Evolutionary conservation across 2,888 invertebrate genomes (phyloP).

Genomic region (Marasmarcha lunaedactyla): DNA sequence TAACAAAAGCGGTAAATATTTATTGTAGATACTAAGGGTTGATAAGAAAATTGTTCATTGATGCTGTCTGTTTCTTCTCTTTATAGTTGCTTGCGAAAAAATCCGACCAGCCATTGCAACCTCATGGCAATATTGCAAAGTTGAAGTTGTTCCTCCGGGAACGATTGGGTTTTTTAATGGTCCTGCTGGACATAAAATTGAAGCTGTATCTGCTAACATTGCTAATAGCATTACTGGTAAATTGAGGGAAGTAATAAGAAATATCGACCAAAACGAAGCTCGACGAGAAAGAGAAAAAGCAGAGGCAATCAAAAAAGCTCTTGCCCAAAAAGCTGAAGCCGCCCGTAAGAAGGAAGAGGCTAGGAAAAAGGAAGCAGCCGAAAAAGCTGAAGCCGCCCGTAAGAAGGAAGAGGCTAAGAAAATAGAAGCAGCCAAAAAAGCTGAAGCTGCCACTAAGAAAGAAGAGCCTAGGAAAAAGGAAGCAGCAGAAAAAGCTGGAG

Average conservation of each 20-base stretch:
- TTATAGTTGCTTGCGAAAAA: slow-evolving; percentile 31
- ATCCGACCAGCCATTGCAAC: slow-evolving; percentile 23
- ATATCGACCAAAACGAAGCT: slow-evolving; percentile 29
- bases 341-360: slow-evolving; percentile 18
- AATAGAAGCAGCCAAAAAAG: slow-evolving; percentile 15
- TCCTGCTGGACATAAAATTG: slow-evolving; percentile 28
- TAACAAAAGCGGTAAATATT: no score
- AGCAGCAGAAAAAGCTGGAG: slow-evolving; percentile 9
- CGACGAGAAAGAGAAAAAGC: slow-evolving; percentile 23
- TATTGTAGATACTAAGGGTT: no score
- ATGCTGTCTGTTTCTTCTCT: background rate
- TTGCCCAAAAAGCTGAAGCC: slow-evolving; percentile 28
- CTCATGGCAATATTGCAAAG: slow-evolving; percentile 48
- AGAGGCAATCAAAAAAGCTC: slow-evolving; percentile 27
- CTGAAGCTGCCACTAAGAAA: slow-evolving; percentile 20
- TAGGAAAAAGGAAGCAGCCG: slow-evolving; percentile 15
- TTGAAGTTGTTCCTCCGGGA: slow-evolving; percentile 48
- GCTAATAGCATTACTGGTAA: slow-evolving; percentile 23
- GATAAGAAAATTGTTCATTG: no score
- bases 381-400: slow-evolving; percentile 1
- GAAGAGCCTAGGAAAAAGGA: background rate
- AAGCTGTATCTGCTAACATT: slow-evolving; percentile 21
- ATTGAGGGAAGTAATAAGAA: slow-evolving; percentile 24
- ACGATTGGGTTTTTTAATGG: slow-evolving; percentile 33
- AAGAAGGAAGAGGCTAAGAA: background rate